phyloP scores from a whole-genome alignment of 2,888 invertebrate genomes.

The Pycnomerus fuliginosus region DNA sequence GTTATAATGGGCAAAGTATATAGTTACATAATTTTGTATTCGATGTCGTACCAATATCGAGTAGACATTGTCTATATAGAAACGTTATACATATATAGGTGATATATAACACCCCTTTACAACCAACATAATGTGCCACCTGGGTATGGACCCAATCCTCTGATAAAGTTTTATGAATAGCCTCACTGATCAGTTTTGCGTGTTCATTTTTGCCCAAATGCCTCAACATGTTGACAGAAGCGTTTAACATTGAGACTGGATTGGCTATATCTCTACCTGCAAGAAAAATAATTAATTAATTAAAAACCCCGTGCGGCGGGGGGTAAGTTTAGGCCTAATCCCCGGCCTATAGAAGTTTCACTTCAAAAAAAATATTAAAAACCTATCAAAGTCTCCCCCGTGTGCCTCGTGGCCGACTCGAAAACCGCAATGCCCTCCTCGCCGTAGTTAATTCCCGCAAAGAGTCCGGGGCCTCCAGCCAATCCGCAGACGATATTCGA shows the following conservation, averaged over 20 bases:
- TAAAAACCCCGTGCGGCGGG: background rate
- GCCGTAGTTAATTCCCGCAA: constrained; percentile 37
- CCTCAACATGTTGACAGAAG: constrained; percentile 48
- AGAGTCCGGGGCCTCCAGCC: constrained; percentile 38
- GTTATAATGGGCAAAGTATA: too few relatives aligned
- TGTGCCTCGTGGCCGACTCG: constrained; percentile 36
- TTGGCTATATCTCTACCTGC: constrained; percentile 95
- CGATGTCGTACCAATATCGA: too few relatives aligned
- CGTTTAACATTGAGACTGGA: constrained; percentile 94
- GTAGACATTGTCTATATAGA: too few relatives aligned
- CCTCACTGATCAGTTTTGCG: constrained; percentile 32
- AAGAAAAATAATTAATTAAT: constrained; percentile 63
- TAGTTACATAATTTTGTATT: too few relatives aligned
- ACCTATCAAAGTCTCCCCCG: constrained; percentile 8
- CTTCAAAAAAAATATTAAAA: constrained; percentile 2
- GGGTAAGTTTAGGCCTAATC: background rate
- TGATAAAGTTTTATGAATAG: constrained; percentile 34
- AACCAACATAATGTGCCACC: too few relatives aligned
- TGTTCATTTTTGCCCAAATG: constrained; percentile 31
- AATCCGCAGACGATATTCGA: constrained; percentile 36
- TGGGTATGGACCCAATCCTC: constrained; percentile 35
- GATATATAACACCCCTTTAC: too few relatives aligned
- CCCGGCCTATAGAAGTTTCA: background rate
- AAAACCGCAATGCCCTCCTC: constrained; percentile 36
- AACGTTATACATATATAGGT: too few relatives aligned